Conservation (phyloP, 2,113 vertebrate genomes). For the Cheilinus undulatus region DNA sequence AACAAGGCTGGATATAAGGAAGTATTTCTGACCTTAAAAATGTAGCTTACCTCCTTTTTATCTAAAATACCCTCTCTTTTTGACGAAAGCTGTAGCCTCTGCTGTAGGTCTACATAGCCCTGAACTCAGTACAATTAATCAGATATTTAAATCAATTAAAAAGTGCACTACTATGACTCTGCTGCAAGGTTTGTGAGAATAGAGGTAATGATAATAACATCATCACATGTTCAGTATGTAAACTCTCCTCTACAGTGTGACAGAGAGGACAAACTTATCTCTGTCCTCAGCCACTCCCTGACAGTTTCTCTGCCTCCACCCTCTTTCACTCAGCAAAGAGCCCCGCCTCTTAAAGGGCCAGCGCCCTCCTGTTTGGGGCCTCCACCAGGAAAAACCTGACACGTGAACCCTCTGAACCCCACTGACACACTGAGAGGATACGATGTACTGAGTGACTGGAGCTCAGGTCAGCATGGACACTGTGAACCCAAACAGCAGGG, state of each 20-base stretch:
- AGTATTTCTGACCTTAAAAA: too few species aligned
- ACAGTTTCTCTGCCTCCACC: slow-evolving; percentile 15
- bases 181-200: too few species aligned
- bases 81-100: too few species aligned
- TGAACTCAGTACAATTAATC: too few species aligned
- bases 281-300: slow-evolving; percentile 39
- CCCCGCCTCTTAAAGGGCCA: slow-evolving; percentile 64
- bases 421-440: background rate
- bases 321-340: slow-evolving; percentile 4
- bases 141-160: too few species aligned
- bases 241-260: slow-evolving; percentile 4
- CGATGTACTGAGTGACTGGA: background rate
- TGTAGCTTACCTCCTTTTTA: too few species aligned
- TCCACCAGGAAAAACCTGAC: background rate
- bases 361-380: background rate
- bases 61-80: too few species aligned
- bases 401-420: background rate
- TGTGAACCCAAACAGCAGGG: too few species aligned
- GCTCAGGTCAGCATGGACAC: background rate
- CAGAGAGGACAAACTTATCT: slow-evolving; percentile 56
- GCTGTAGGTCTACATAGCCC: too few species aligned
- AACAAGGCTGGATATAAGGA: too few species aligned
- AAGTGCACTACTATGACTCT: too few species aligned
- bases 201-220: too few species aligned
- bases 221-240: background rate